phyloP scores from a whole-genome alignment of 2,797 vertebrate species.

The Cercopithecus petaurista region DNA sequence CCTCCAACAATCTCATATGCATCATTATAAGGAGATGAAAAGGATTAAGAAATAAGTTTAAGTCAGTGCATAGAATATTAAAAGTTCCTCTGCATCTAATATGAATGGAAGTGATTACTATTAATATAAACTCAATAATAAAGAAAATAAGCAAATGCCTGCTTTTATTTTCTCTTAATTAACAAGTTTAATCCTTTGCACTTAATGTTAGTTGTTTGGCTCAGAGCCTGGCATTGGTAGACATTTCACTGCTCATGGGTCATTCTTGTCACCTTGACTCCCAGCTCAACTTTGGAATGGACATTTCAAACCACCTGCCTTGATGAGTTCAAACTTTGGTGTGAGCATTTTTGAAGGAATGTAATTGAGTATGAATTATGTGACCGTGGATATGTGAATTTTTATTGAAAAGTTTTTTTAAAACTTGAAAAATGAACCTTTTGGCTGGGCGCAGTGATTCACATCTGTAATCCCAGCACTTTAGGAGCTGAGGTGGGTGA shows the following conservation, averaged over 20 bases:
- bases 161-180: conserved; percentile 39
- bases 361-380: background rate
- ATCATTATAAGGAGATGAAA: conserved; percentile 46
- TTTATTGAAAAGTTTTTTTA: background rate
- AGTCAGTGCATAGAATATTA: background rate
- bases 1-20: background rate
- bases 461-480: background rate
- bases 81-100: conserved; percentile 4
- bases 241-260: background rate
- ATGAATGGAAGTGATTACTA: conserved; percentile 1
- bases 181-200: background rate
- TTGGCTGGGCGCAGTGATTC: background rate
- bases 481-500: background rate
- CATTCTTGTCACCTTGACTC: background rate
- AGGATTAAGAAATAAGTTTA: conserved; percentile 41
- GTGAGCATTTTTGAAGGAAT: background rate
- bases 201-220: background rate
- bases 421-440: background rate
- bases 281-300: background rate
- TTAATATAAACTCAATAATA: conserved; percentile 4
- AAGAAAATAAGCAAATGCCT: background rate
- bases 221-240: background rate
- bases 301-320: background rate
- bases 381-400: background rate
- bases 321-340: background rate